phyloP scores from a whole-genome alignment of 2,797 vertebrate species.

The Rhodeus uyekii region DNA sequence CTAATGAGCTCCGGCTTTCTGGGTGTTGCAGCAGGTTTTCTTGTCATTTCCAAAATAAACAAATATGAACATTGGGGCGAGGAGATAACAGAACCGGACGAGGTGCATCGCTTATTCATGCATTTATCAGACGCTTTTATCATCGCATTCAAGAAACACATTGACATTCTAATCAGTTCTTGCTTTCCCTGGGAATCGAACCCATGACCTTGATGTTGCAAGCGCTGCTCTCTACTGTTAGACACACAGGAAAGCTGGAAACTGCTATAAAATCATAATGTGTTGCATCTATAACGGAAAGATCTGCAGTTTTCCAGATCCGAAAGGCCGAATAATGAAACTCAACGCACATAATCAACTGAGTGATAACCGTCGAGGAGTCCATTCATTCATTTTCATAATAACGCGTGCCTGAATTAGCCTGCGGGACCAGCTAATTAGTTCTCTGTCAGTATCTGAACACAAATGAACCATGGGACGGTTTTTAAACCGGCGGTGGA shows the following conservation, averaged over 20 bases:
- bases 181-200: too few relatives aligned
- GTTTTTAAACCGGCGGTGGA: slow-evolving; percentile 5
- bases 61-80: neutral
- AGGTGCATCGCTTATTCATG: neutral
- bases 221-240: too few relatives aligned
- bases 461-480: slow-evolving; percentile 30
- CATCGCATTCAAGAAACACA: too few relatives aligned
- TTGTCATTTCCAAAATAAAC: neutral
- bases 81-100: neutral
- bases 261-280: neutral
- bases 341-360: slow-evolving; percentile 28
- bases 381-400: slow-evolving; percentile 54
- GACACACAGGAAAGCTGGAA: neutral
- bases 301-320: neutral
- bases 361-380: slow-evolving; percentile 44
- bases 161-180: too few relatives aligned
- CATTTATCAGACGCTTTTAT: too few relatives aligned
- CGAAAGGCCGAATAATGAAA: neutral
- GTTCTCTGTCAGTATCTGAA: slow-evolving; percentile 70
- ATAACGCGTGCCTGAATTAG: slow-evolving; percentile 76
- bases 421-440: slow-evolving; percentile 79
- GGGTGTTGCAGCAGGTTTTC: neutral
- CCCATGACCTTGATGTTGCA: too few relatives aligned
- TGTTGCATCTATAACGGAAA: slow-evolving; percentile 1
- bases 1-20: neutral